Evolutionary conservation across 2,797 vertebrate species (phyloP).

Genomic region (Jordanella pulchra): DNA sequence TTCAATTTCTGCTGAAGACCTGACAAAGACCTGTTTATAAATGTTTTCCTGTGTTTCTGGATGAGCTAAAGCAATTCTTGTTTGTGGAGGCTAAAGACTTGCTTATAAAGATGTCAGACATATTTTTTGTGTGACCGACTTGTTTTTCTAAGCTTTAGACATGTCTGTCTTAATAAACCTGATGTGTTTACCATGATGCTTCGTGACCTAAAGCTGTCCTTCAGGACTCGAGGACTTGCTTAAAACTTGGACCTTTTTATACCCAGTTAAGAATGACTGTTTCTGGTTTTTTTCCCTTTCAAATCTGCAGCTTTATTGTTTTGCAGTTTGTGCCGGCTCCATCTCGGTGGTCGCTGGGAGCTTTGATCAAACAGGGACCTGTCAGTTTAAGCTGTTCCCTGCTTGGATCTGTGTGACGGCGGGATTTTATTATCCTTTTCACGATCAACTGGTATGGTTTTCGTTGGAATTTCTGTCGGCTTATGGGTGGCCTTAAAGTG

Average conservation of each 20-base stretch:
- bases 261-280: not conserved
- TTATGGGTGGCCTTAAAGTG: slow-evolving; percentile 31
- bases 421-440: slow-evolving; percentile 3
- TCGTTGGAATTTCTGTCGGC: not conserved
- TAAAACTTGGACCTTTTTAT: not conserved
- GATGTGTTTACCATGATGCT: not conserved
- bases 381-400: not conserved
- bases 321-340: not conserved
- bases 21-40: not conserved
- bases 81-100: slow-evolving; percentile 1
- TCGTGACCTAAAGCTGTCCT: not conserved
- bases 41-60: not conserved
- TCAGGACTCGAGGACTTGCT: not conserved
- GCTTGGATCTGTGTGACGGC: slow-evolving; percentile 17
- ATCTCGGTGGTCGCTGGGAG: not conserved
- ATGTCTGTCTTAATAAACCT: not conserved
- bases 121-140: not conserved
- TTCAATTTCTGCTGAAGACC: slow-evolving; percentile 1
- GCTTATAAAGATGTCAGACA: not conserved
- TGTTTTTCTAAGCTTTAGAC: not conserved
- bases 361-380: slow-evolving; percentile 1
- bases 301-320: not conserved
- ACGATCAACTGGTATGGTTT: slow-evolving; percentile 1
- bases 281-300: not conserved
- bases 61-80: not conserved